Evolutionary conservation across 2,888 invertebrate species (phyloP), one percentile per base, ranked within the genome.

Genomic region (Ormia ochracea): DNA sequence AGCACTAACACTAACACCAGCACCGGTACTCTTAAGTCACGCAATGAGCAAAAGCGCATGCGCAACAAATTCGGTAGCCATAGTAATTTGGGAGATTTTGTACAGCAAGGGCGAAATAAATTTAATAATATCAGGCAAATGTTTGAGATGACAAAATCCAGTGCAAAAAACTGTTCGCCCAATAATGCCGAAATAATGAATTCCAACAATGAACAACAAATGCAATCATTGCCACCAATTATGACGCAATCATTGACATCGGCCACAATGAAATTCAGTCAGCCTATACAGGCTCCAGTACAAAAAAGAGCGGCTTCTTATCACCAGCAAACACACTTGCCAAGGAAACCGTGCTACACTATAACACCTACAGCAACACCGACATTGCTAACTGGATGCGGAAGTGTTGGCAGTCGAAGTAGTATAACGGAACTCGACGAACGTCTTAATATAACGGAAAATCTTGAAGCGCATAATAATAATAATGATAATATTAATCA

Each of bases 91-190:
- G 89, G 89, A 43, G 89, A 89, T 59, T 86, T 85, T 12, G 84
- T 83, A 41, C 83, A 85, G 4, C 87, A 87, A 61, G 85, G 87
- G 74, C 89, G 89, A 48, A 82, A 82, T 14, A 89, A 89, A 82
- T 89, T 89, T 82, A 88, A 89, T 72, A 89, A 89, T 63, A 87
- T 89, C 17, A 86, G 89, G 12, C 89, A 89, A 84, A 89, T 89
- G 88, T 89, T 89, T 65, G 89, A 89, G 84, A 81, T 86, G 58
- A 89, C 86, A 50, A 81, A 63, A 77, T 73, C 56, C 75, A 82
- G 50, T 83, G 56, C 69, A 78, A 81, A 84, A 83, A 70, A 28
- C 33, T 45, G 45, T 58, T 68, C 33, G 5, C 41, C 52, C 41
- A 56, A 33, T 14, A 52, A 12, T 28, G 17, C 36, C 9, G 36